Evolutionary conservation across 2,797 vertebrate species (phyloP), one percentile per base, ranked within the genome.

Genomic region (Crypturellus tataupa): DNA sequence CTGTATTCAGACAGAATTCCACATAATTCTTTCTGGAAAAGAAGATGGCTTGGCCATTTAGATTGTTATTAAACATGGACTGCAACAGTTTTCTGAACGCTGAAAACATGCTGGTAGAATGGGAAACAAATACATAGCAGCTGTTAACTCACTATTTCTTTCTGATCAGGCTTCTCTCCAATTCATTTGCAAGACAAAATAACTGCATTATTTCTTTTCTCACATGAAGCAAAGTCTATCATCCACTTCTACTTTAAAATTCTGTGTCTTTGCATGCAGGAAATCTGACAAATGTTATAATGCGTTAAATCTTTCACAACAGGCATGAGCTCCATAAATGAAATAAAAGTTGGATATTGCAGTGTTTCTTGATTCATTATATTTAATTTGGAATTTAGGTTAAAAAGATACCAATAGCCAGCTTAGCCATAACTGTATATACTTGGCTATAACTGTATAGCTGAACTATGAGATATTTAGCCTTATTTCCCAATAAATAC

Each of bases 131-230:
- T 46, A 39, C 19, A 68, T 13, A 72, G 46, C 35, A 79, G 35
- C 42, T 92, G 70, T 65, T 87, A 76, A 88, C 46, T 16, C 31
- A 49, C 33, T 25, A 4, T 78, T 87, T 90, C 8, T 79, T 46
- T 81, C 37, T 63, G 40, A 85, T 69, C 39, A 70, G 42, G 78
- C 63, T 89, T 94, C 18, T 82, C 46, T 80, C n/a, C 60, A 73
- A 78, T 67, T 77, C 42, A 72, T 39, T 85, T 87, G 19, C 46
- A 80, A 58, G 47, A 76, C 58, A 77, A 94, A 85, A 93, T 42
- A 64, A 9, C 27, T 63, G 47, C 53, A 29, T 35, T 72, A 37
- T 69, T 65, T 72, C 8, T 67, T 73, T 75, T 80, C 42, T 67
- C 2, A 0, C 35, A 83, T 68, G 64, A 40, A 87, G 3, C 35